Evolutionary conservation across 1,140 invertebrate genomes (phyloP), one percentile per base, ranked within the genome.

Genomic region (Listronotus oregonensis): DNA sequence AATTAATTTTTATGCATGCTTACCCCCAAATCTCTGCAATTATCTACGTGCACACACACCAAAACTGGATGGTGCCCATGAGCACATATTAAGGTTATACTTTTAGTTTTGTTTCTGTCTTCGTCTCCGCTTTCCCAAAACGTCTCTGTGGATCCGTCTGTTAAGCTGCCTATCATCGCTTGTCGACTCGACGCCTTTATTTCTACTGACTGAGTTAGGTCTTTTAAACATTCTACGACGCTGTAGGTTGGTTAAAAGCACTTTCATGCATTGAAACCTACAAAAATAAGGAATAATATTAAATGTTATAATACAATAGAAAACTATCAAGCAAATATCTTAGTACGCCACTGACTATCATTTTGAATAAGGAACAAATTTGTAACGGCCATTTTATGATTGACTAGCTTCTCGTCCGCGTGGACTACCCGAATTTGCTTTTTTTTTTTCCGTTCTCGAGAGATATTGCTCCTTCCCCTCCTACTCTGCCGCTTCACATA

Each of bases 91-190:
- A 85, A 66, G 31, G 83, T 81, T 14, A 85, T 76, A 80, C 82
- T 84, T 77, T 98, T 97, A 1, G 91, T 89, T 79, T 95, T 95
- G 76, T 95, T 96, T 55, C 90, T 81, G 80, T 98, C 96, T 76
- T 98, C 96, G 72, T 99, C 96, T 3, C 96, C 96, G 63, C 95
- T 97, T 81, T 99, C 97, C 97, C 97, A 99, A 80, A 99, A 99
- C 0, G 97, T 99, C 81, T 99, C 97, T 0, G 95, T 98, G 1
- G 94, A 96, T 71, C 90, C 91, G 78, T 99, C 97, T 0, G 89
- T 93, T 7, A 99, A 83, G 75, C 94, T 95, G 2, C 88, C 89
- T 17, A 95, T 88, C 94, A 98, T 96, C 3, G 94, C 94, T 72
- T 91, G 92, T 1, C 96, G 85, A 70, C 95, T 97, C 0, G 95